A percentile compares a stretch with the other conserved stretches of the same genome.
phyloP scores from a whole-genome alignment of 2,113 vertebrate species.

The Dromaius novaehollandiae region DNA sequence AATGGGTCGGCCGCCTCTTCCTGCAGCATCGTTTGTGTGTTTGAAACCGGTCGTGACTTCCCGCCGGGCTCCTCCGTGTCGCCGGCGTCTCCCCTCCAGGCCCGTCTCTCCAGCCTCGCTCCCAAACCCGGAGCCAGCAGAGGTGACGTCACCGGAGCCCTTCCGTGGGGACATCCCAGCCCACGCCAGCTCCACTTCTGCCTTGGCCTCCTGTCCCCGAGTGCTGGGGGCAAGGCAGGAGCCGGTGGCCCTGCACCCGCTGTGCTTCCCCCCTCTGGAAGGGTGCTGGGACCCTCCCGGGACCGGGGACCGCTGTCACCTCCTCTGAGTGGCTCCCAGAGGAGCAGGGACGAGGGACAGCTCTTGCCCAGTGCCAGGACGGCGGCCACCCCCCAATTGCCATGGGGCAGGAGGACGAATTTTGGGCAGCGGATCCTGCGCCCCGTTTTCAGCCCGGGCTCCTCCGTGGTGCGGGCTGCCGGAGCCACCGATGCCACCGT shows the following conservation, averaged over 20 bases:
- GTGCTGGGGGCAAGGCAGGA: background rate
- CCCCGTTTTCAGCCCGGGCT: background rate
- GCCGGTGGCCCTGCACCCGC: background rate
- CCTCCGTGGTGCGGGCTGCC: background rate
- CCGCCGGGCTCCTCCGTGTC: too few relatives aligned
- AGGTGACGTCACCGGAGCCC: too few relatives aligned
- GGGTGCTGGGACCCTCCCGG: background rate
- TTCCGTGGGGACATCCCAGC: too few relatives aligned
- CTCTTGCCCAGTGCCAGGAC: fast-evolving
- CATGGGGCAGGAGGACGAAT: background rate
- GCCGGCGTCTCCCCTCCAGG: too few relatives aligned
- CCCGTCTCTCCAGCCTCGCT: too few relatives aligned
- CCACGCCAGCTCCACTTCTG: too few relatives aligned
- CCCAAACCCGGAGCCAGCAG: too few relatives aligned
- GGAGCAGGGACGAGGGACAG: background rate
- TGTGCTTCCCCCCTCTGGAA: background rate
- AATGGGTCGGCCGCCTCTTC: background rate
- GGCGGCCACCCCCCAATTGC: background rate
- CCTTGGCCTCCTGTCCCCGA: too few relatives aligned
- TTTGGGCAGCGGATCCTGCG: fast-evolving
- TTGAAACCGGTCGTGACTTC: too few relatives aligned
- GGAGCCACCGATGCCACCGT: fast-evolving
- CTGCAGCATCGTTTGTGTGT: background rate
- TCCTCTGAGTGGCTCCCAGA: background rate
- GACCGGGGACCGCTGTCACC: background rate